Conservation (phyloP, 2,797 vertebrate genomes). For the Tenualosa thibaudeaui region DNA sequence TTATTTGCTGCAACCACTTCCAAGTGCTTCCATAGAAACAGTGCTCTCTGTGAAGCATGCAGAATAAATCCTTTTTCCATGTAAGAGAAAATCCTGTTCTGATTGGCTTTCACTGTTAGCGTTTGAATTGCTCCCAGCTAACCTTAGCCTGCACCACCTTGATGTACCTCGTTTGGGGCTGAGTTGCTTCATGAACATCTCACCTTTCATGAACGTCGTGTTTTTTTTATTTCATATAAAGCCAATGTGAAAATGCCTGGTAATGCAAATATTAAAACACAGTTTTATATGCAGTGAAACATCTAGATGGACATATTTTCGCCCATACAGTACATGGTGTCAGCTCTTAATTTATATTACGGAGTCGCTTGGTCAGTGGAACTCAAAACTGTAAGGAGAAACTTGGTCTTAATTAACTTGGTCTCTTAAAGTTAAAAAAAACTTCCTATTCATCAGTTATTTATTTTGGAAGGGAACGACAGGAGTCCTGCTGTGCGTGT, state of each 20-base stretch:
- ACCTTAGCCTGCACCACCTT: not conserved
- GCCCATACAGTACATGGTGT: not conserved
- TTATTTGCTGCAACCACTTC: not conserved
- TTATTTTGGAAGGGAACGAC: not conserved
- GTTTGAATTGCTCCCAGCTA: not conserved
- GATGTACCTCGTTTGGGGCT: not conserved
- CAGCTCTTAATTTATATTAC: not conserved
- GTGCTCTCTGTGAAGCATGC: not conserved
- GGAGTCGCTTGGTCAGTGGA: not conserved
- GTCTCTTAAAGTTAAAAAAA: not conserved
- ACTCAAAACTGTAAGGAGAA: slow-evolving; percentile 13
- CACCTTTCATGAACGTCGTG: not conserved
- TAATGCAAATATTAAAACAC: too few relatives aligned
- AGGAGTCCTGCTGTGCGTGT: slow-evolving; percentile 8
- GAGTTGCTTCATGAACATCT: not conserved
- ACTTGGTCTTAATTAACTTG: not conserved
- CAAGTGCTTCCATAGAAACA: not conserved
- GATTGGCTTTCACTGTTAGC: not conserved
- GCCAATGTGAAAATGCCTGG: too few relatives aligned
- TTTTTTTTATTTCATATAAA: too few relatives aligned
- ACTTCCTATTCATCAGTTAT: slow-evolving; percentile 6
- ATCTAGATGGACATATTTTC: too few relatives aligned
- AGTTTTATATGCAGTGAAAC: too few relatives aligned
- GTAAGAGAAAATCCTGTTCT: not conserved
- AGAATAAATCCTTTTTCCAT: not conserved